Percentiles rank a stretch among this genome's conserved stretches.
phyloP scores from a whole-genome alignment of 2,888 invertebrate species.

The Gonocerus acuteangulatus region DNA sequence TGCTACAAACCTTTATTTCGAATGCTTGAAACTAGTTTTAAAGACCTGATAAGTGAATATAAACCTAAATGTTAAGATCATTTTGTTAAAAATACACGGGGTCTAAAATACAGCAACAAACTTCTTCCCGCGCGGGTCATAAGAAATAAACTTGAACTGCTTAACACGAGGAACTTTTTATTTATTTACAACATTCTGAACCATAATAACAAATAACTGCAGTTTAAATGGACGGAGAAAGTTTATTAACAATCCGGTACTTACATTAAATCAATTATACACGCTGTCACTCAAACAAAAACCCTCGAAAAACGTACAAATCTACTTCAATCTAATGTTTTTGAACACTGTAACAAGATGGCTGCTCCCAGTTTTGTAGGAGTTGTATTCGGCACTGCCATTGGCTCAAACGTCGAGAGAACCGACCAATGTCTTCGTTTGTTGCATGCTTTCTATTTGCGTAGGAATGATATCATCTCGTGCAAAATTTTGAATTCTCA shows the following conservation, averaged over 20 bases:
- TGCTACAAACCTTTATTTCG: no score
- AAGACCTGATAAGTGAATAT: no score
- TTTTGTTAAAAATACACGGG: no score
- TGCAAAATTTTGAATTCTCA: background rate
- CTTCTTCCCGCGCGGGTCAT: constrained; percentile 33
- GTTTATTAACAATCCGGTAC: constrained; percentile 3
- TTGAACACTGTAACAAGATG: constrained; percentile 39
- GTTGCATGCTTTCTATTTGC: constrained; percentile 2
- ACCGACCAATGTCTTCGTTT: background rate
- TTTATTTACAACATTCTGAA: background rate
- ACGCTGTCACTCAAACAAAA: constrained; percentile 30
- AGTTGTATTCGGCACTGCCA: constrained; percentile 1
- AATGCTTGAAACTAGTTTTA: no score
- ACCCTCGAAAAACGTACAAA: constrained; percentile 35
- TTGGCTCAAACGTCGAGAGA: background rate
- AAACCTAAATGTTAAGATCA: no score
- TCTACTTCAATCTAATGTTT: constrained; percentile 36
- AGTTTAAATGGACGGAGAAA: no score
- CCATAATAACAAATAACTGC: no score
- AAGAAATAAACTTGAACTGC: constrained; percentile 8
- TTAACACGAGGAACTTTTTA: constrained; percentile 14
- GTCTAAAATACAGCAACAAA: no score
- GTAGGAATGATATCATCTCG: constrained; percentile 13
- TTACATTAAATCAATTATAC: constrained; percentile 35
- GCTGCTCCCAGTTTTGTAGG: constrained; percentile 19